Conservation (phyloP, 1,140 invertebrate genomes). For the Amphibalanus amphitrite region DNA sequence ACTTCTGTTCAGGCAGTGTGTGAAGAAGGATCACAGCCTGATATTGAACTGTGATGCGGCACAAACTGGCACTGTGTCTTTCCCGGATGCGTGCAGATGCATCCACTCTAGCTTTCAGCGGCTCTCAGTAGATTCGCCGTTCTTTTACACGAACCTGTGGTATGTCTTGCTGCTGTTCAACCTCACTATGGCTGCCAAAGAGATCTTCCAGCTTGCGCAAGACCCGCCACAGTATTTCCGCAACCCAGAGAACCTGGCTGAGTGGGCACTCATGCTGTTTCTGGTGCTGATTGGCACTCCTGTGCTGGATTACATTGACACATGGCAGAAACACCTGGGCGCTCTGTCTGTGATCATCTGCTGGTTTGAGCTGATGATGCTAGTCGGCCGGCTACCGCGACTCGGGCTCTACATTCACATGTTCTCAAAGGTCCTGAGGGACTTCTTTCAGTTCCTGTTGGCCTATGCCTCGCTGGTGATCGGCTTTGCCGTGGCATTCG, state of each 20-base stretch:
- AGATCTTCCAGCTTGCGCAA: constrained; percentile 54
- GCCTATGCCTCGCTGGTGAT: constrained; percentile 60
- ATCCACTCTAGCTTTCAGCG: background rate
- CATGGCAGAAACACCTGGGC: constrained; percentile 66
- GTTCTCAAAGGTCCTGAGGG: constrained; percentile 34
- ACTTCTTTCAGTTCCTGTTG: constrained; percentile 55
- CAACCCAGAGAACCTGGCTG: constrained; percentile 63
- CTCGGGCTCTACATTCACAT: constrained; percentile 64
- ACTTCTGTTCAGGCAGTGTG: no score
- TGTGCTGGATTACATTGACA: constrained; percentile 27
- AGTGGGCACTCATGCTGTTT: constrained; percentile 64
- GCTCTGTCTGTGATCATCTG: constrained; percentile 64
- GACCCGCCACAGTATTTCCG: constrained; percentile 56
- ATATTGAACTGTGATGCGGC: no score
- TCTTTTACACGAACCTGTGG: background rate
- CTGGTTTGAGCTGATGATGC: constrained; percentile 72
- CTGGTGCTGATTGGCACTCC: constrained; percentile 44
- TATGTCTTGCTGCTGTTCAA: constrained; percentile 45
- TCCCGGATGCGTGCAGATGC: background rate
- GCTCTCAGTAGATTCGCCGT: background rate
- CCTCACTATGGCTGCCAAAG: constrained; percentile 49
- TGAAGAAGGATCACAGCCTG: no score
- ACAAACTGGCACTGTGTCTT: no score
- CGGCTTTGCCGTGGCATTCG: constrained; percentile 61
- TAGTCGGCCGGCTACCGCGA: constrained; percentile 65